Evolutionary conservation across 2,113 vertebrate genomes (phyloP).

Genomic region (Stomatorhinus ivindoensis): DNA sequence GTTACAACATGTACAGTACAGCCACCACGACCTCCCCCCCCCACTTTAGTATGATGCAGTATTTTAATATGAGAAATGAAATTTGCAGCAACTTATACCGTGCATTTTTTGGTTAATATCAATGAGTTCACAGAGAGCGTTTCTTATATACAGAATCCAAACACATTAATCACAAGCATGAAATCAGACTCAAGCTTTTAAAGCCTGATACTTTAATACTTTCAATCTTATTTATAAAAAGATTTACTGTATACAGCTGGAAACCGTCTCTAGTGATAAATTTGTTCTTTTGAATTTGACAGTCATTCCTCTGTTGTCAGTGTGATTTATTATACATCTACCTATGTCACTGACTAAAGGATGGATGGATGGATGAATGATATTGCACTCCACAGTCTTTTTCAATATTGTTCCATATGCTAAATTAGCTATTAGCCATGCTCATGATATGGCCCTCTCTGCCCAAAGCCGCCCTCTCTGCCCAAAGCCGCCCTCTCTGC

Average conservation of each 20-base stretch:
- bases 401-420: background rate
- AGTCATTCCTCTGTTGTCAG: background rate
- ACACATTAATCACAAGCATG: background rate
- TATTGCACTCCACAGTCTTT: background rate
- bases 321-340: background rate
- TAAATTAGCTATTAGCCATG: background rate
- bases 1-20: background rate
- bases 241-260: background rate
- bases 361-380: background rate
- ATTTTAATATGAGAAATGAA: background rate
- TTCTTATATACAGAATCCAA: background rate
- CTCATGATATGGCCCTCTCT: background rate
- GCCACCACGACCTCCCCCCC: too few relatives aligned
- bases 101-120: background rate
- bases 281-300: background rate
- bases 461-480: too few relatives aligned
- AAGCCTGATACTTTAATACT: background rate
- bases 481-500: too few relatives aligned
- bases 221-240: constrained; percentile 4
- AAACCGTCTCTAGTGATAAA: background rate
- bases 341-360: background rate
- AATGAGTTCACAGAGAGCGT: too few relatives aligned
- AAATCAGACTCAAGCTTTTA: background rate
- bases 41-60: background rate
- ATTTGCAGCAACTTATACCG: background rate